Evolutionary conservation across 1,140 invertebrate species (phyloP), one percentile per base, ranked within the genome.

Genomic region (Ericerus pela): DNA sequence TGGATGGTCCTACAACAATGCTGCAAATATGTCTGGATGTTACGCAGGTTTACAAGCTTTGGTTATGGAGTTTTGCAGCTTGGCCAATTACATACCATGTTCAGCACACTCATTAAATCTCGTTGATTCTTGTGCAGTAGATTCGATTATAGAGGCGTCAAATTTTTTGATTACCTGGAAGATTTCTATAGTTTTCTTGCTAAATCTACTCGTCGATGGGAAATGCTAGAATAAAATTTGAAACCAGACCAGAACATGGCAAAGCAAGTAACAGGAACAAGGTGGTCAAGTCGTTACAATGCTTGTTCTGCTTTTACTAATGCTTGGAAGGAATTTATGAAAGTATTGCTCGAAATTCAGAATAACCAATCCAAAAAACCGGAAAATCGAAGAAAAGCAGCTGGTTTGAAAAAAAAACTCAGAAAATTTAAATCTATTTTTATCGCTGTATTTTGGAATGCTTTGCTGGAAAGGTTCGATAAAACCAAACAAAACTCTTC

Each of bases 41-140:
- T 65, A 62, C 38, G 61, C 60, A 52, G 65, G 65, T n/a, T 55
- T 63, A 26, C 61, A 66, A 60, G 59, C 67, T 59, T 58, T 58
- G 58, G 66, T 70, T 54, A 58, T 63, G 54, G 55, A 62, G 55
- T 59, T 55, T 51, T 63, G 63, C 62, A 52, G 58, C 27, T 57
- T 57, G 53, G 64, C 64, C 11, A 22, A 47, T 47, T 67, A 57
- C 58, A 59, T 61, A 38, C 64, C 61, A 60, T 68, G 62, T 62
- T 64, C 62, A 60, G 68, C 60, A 54, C 64, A 64, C 62, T 62
- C 52, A 60, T 63, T 70, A 58, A 70, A 63, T 57, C 58, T 64
- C 51, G 63, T 63, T 58, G 60, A 59, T 18, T 56, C 60, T 56
- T 60, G 61, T 63, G 63, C 64, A 12, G 65, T 61, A 54, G 31